These are phyloP conservation scores for Drosophila robusta DNA, from an alignment of 2,888 invertebrate genomes.

Conservation along the genomic window DNA sequence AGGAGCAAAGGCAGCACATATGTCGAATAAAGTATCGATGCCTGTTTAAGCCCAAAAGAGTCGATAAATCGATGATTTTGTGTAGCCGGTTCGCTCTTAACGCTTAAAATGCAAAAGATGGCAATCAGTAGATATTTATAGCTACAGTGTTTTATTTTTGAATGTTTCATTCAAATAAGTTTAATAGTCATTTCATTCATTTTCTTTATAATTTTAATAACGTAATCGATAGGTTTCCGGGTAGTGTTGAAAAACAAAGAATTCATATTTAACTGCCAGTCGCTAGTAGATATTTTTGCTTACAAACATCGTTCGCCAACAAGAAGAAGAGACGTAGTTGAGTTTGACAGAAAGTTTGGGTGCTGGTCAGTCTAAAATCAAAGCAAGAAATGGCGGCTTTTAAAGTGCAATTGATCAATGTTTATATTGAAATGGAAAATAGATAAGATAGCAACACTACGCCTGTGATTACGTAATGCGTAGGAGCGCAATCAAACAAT, in stretches of 20 bases:
- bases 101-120: not conserved
- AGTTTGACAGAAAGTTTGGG: not conserved
- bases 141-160: not conserved
- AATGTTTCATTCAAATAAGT: not conserved
- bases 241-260: not conserved
- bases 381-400: not conserved
- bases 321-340: not conserved
- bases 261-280: not conserved
- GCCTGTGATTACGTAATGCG: slow-evolving; percentile 8
- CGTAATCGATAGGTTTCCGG: not conserved
- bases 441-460: slow-evolving; percentile 22
- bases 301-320: not conserved
- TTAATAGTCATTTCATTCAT: not conserved
- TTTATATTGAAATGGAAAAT: not conserved
- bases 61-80: slow-evolving; percentile 11
- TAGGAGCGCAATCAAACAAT: not conserved
- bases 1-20: slow-evolving; percentile 62
- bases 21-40: slow-evolving; percentile 38
- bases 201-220: not conserved
- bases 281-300: not conserved
- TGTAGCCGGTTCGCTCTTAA: slow-evolving; percentile 5
- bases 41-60: not conserved
- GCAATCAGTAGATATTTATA: not conserved
- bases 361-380: not conserved
- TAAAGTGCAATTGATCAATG: not conserved